phyloP scores from a whole-genome alignment of 2,888 invertebrate species.

The Leucophenga maculata region DNA sequence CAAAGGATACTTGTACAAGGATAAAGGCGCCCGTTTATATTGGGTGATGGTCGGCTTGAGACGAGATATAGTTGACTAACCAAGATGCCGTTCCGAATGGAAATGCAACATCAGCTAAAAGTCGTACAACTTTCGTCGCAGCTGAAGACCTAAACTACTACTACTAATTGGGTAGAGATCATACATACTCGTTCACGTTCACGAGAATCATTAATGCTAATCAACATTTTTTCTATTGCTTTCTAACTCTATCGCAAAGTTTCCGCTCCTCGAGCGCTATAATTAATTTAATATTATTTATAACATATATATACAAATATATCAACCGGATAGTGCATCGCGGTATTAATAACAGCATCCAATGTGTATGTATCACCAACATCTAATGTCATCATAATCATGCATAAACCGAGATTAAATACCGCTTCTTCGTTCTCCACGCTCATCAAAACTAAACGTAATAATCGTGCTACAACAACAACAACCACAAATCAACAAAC shows the following conservation, averaged over 20 bases:
- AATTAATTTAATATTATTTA: not conserved
- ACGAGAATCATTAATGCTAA: not conserved
- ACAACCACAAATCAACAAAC: slow-evolving; percentile 29
- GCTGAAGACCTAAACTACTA: no score
- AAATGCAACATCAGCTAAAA: no score
- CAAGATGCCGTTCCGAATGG: no score
- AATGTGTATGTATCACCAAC: slow-evolving; percentile 39
- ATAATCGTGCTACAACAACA: slow-evolving; percentile 36
- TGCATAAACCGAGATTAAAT: slow-evolving; percentile 64
- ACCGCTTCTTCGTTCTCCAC: slow-evolving; percentile 57
- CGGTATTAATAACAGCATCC: slow-evolving; percentile 25
- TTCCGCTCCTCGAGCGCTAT: not conserved
- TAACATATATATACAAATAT: slow-evolving; percentile 26
- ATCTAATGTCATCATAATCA: slow-evolving; percentile 33
- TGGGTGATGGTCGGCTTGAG: no score
- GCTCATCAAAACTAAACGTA: slow-evolving; percentile 60
- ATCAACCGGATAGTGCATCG: slow-evolving; percentile 38
- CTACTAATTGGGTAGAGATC: no score
- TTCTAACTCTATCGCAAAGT: no score
- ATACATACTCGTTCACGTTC: no score
- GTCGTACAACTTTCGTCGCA: no score
- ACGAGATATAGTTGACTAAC: no score
- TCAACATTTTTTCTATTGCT: not conserved
- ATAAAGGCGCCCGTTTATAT: no score
- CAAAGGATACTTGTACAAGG: no score